Percentiles rank a stretch among this genome's conserved stretches.
These are phyloP conservation scores for Dendropsophus ebraccatus DNA, from an alignment of 2,113 vertebrate species.

Conservation along the genomic window DNA sequence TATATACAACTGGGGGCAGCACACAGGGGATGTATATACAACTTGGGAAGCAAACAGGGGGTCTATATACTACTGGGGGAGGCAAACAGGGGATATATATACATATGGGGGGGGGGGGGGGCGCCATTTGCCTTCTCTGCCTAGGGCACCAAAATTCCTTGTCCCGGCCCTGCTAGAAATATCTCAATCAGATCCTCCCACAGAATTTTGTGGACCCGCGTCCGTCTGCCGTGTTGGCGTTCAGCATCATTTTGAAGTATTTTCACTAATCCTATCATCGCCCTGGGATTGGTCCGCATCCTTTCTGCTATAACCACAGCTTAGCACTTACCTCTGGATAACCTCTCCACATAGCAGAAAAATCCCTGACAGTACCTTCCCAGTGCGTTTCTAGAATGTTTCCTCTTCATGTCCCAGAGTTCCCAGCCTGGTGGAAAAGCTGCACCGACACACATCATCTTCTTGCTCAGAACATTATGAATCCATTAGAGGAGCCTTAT, in stretches of 20 bases:
- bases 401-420: not conserved
- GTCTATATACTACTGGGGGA: no score
- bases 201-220: not conserved
- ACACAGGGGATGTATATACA: no score
- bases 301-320: not conserved
- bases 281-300: not conserved
- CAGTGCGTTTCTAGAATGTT: not conserved
- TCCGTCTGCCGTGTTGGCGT: not conserved
- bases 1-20: no score
- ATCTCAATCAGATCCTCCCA: not conserved
- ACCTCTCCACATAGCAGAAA: not conserved
- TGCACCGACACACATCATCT: not conserved
- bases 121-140: no score
- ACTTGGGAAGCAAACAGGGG: no score
- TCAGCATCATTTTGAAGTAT: slow-evolving; percentile 3
- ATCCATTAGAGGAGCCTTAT: not conserved
- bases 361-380: not conserved
- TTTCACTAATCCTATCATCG: not conserved
- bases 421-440: not conserved
- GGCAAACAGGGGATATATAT: no score
- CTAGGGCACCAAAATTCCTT: no score
- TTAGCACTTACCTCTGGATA: not conserved
- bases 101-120: no score
- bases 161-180: no score
- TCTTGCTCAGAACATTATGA: not conserved